phyloP scores from a whole-genome alignment of 1,140 invertebrate species.

The Holotrichia oblita region DNA sequence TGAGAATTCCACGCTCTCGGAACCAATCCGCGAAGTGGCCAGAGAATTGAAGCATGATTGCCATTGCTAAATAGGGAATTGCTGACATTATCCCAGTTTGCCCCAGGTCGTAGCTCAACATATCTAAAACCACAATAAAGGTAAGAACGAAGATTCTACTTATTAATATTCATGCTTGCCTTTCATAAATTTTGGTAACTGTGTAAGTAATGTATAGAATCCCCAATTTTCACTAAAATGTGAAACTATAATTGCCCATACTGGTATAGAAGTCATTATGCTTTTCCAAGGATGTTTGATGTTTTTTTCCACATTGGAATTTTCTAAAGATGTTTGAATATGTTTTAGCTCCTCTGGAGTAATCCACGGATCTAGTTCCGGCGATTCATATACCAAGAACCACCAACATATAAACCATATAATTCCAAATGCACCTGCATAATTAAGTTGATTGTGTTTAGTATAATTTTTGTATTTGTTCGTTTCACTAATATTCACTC shows the following conservation, averaged over 20 bases:
- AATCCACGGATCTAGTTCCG: constrained; percentile 78
- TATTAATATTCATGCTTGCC: constrained; percentile 62
- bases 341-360: constrained; percentile 78
- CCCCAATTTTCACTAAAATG: constrained; percentile 97
- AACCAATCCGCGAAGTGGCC: constrained; percentile 85
- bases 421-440: constrained; percentile 71
- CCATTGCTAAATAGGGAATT: constrained; percentile 88
- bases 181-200: constrained; percentile 91
- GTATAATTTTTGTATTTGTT: too few relatives aligned
- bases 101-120: constrained; percentile 75
- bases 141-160: not conserved
- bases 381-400: constrained; percentile 76
- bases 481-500: too few relatives aligned
- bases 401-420: constrained; percentile 68
- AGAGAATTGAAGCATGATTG: constrained; percentile 77
- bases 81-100: constrained; percentile 84
- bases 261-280: constrained; percentile 83
- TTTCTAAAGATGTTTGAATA: constrained; percentile 68
- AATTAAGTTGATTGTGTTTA: too few relatives aligned
- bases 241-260: constrained; percentile 90
- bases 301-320: constrained; percentile 56
- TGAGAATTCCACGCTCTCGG: constrained; percentile 69
- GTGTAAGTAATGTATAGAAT: constrained; percentile 91
- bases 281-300: constrained; percentile 80
- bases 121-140: constrained; percentile 69